Percentiles rank a stretch among this genome's conserved stretches.
Conservation (phyloP, 2,113 vertebrate species). For the Myiagra hebetior region DNA sequence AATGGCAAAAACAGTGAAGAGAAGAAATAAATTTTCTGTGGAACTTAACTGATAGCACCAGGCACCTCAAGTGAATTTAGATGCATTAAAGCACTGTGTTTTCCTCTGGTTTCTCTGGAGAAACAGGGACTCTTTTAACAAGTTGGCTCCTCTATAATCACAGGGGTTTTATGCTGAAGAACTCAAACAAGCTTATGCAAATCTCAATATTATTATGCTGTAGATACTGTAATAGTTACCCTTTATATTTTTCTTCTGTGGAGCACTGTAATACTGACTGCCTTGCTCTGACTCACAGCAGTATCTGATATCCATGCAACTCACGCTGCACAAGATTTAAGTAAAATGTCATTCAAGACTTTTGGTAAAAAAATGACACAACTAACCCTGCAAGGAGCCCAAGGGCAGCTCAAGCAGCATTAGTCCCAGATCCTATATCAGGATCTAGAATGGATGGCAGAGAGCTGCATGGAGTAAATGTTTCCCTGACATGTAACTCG, state of each 20-base stretch:
- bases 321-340: not conserved
- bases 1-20: not conserved
- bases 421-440: not conserved
- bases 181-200: conserved; percentile 14
- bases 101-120: not conserved
- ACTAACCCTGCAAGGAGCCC: not conserved
- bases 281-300: not conserved
- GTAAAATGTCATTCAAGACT: not conserved
- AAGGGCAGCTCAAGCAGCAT: not conserved
- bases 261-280: not conserved
- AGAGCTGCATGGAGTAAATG: not conserved
- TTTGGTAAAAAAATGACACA: not conserved
- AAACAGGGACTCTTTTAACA: conserved; percentile 4
- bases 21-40: not conserved
- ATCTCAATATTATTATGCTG: not conserved
- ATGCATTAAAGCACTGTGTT: not conserved
- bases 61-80: not conserved
- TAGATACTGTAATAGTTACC: not conserved
- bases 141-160: not conserved
- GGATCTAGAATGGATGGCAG: not conserved
- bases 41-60: not conserved
- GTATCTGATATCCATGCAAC: not conserved
- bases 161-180: not conserved
- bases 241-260: not conserved
- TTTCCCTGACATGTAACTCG: not conserved